Evolutionary conservation across 2,797 vertebrate species (phyloP).

Genomic region (Spea hammondii): DNA sequence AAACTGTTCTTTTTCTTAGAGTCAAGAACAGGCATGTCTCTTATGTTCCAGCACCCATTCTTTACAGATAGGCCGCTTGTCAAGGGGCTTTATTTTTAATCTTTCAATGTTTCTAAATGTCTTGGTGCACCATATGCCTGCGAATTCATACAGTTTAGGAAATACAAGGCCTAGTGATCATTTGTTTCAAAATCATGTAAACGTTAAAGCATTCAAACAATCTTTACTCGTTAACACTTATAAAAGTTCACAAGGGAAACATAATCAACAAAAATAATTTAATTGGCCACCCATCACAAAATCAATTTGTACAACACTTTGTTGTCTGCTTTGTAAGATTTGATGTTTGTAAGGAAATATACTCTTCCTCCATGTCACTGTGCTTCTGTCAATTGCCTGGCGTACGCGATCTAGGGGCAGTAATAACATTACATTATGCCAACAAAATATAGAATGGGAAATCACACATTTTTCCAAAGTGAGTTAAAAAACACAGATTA

Average conservation of each 20-base stretch:
- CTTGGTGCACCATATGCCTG: too few species aligned
- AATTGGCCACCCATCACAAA: conserved; percentile 50
- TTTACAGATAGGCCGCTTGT: too few species aligned
- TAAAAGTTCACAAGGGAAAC: conserved; percentile 24
- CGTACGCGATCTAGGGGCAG: not conserved
- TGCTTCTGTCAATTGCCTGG: conserved; percentile 35
- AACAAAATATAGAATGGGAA: not conserved
- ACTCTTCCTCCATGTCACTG: conserved; percentile 12
- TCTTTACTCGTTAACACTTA: too few species aligned
- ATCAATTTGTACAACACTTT: conserved; percentile 47
- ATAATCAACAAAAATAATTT: conserved; percentile 52
- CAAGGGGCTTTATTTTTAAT: too few species aligned
- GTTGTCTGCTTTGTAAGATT: conserved; percentile 27
- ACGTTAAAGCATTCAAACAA: too few species aligned
- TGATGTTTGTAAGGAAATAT: conserved; percentile 21
- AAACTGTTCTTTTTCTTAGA: too few species aligned
- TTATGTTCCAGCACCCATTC: too few species aligned
- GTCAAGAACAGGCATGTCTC: too few species aligned
- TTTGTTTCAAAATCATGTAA: too few species aligned
- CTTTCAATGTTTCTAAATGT: too few species aligned
- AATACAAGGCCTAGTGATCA: too few species aligned
- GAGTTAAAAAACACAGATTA: not conserved
- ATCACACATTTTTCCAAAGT: not conserved
- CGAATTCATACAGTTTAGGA: too few species aligned
- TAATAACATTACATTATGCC: not conserved